Base-by-base conservation (phyloP, 35 echinoderm and acorn worm species). In the Chiridota heheva region DNA sequence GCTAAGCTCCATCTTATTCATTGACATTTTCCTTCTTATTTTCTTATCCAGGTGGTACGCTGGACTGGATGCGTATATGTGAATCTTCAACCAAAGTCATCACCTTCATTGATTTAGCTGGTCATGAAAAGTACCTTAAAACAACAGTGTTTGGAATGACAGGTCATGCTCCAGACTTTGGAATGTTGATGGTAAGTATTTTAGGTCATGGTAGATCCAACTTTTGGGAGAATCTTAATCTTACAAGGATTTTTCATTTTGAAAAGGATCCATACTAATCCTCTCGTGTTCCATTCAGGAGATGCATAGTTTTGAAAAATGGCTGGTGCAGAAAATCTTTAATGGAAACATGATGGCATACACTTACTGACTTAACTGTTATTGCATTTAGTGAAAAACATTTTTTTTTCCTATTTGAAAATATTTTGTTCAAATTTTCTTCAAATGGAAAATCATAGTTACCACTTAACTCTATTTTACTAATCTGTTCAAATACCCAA, bases 111-210 rank as follows among this genome's bases (percentile, higher is more conserved):
- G 95, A 98, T 38, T 69, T 98, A 8, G 95, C 95, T 37, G 95
- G 95, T 31, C 95, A 98, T 72, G 95, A 98, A 57, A 97, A 88
- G 43, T 98, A 98, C 48, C 81, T 98, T 20, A 98, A 98, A 60
- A 98, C 95, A 1, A 98, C 95, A 1, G 95, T 98, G 2, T 98
- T 98, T 76, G 95, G 89, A 55, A 98, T 98, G 95, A 98, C 95
- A 2, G 95, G 95, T 17, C 95, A 98, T 65, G 95, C 89, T 4
- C 95, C 84, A 1, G 93, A 98, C 73, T 91, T 98, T 81, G 85
- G 95, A 26, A 98, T 98, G 95, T 81, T 98, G 1, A 97, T 92
- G 95, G 95, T 98, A 68, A 92, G 84, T 87, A 30, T 15, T 26
- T 43, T 22, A 59, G 22, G 56, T n/a, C 13, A n/a, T n/a, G n/a